Conservation (phyloP, 2,888 invertebrate genomes). For the Ornithoptera priamus region DNA sequence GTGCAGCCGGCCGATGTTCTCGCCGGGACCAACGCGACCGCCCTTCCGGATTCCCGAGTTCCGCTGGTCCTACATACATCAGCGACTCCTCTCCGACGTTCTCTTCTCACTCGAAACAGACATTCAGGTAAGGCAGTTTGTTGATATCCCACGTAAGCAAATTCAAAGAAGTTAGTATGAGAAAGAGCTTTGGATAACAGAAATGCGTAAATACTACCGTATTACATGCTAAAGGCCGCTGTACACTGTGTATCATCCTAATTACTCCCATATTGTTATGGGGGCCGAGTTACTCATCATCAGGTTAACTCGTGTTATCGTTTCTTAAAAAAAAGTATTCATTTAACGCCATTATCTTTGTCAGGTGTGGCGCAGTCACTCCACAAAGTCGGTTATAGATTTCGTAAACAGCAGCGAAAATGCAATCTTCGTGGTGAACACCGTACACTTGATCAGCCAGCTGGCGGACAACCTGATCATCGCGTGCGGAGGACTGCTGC, state of each 20-base stretch:
- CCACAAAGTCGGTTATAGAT: slow-evolving; percentile 97
- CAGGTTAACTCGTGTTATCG: too few relatives aligned
- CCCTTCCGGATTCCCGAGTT: slow-evolving; percentile 99
- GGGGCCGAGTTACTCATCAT: too few relatives aligned
- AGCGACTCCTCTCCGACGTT: slow-evolving; percentile 96
- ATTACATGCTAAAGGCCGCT: too few relatives aligned
- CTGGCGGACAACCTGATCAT: slow-evolving; percentile 99
- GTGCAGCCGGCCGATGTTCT: slow-evolving; percentile 93
- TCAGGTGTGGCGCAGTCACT: slow-evolving; percentile 90
- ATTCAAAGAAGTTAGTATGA: too few relatives aligned
- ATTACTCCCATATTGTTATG: too few relatives aligned
- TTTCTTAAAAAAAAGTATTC: too few relatives aligned
- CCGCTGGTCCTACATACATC: slow-evolving; percentile 99
- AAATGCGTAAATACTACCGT: too few relatives aligned
- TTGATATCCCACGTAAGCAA: too few relatives aligned
- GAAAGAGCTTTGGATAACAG: too few relatives aligned
- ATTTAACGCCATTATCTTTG: background rate
- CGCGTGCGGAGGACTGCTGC: slow-evolving; percentile 97
- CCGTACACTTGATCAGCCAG: slow-evolving; percentile 99
- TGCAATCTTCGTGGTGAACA: slow-evolving; percentile 99
- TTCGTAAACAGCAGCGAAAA: slow-evolving; percentile 99
- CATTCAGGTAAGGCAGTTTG: slow-evolving; percentile 85
- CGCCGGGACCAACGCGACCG: slow-evolving; percentile 94
- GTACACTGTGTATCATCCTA: too few relatives aligned
- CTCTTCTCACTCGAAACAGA: slow-evolving; percentile 98